Evolutionary conservation across 2,888 invertebrate genomes (phyloP), one percentile per base, ranked within the genome.

Genomic region (Hermaeophaga mercurialis): DNA sequence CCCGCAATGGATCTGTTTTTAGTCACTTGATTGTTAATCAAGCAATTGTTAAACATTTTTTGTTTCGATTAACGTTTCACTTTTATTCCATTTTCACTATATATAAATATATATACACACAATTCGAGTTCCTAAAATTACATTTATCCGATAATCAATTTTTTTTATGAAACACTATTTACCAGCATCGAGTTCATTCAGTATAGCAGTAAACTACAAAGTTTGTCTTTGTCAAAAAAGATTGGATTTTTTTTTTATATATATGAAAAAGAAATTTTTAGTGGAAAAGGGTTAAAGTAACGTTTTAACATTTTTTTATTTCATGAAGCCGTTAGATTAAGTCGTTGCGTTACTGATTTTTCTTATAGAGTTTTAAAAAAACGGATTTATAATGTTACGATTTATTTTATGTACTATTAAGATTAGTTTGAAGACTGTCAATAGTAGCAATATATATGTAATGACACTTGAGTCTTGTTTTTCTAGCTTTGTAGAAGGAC

Each of bases 1-100:
- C 48, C 45, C 54, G 14, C 14, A 38, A n/a, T 46, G 50, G 45
- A 33, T 58, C 34, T 38, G 33, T 61, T 64, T n/a, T 64, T 69
- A 67, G 69, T 69, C 67, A 69, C 67, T 69, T 67, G 67, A 61
- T 68, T 64, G 34, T 15, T 36, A 57, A 61, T 68, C 67, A 66
- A 67, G 68, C 67, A 58, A 61, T 63, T 63, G 67, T 67, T 66
- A 59, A 61, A 52, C 45, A 14, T 41, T 44, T 55, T 31, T 22
- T 34, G 6, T 17, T 48, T 28, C 26, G 9, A 8, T 33, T 9
- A 19, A 26, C 22, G 17, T 39, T 17, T 12, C 33, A 19, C 19
- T 39, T 49, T 49, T 17, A 3, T 18, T 41, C 11, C 31, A 17
- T 36, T 19, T 33, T 45, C 17, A 28, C 18, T 17, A n/a, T 15